These are phyloP conservation scores for Atherinomorus stipes DNA, from an alignment of 2,113 vertebrate genomes.

Conservation along the genomic window DNA sequence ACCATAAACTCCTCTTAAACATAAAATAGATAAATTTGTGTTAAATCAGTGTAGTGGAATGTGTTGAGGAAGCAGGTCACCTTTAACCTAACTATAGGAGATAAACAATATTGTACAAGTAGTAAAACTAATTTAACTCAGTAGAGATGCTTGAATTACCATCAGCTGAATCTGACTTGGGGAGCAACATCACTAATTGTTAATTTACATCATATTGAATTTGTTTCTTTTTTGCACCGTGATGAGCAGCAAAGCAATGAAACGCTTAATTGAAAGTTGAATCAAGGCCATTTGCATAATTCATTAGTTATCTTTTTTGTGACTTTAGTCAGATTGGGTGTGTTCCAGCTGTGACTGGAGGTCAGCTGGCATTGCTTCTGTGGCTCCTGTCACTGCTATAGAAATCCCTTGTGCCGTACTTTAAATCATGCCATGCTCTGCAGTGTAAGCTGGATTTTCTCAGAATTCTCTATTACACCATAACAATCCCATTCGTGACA, in stretches of 20 bases:
- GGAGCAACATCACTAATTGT: not conserved
- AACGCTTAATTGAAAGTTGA: conserved; percentile 19
- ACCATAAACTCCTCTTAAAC: not conserved
- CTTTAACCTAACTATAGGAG: conserved; percentile 12
- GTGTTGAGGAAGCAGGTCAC: not conserved
- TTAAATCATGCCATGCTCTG: conserved; percentile 11
- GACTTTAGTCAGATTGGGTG: conserved; percentile 31
- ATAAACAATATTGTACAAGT: conserved; percentile 16
- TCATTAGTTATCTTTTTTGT: conserved; percentile 41
- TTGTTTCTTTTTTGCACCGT: not conserved
- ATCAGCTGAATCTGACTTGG: not conserved
- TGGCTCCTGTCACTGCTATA: conserved; percentile 26
- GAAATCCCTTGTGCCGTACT: conserved; percentile 25
- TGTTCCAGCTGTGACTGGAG: conserved; percentile 47
- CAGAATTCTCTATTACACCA: not conserved
- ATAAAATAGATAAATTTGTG: not conserved
- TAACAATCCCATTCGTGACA: not conserved
- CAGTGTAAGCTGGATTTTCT: conserved; percentile 2
- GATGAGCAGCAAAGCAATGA: not conserved
- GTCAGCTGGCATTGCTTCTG: conserved; percentile 47
- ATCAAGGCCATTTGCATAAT: conserved; percentile 51
- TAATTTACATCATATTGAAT: conserved; percentile 11
- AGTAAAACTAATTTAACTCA: not conserved
- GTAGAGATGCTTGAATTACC: not conserved
- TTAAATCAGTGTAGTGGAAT: not conserved